Evolutionary conservation across 2,113 vertebrate species (phyloP), one percentile per base, ranked within the genome.

Genomic region (Emberiza fucata): DNA sequence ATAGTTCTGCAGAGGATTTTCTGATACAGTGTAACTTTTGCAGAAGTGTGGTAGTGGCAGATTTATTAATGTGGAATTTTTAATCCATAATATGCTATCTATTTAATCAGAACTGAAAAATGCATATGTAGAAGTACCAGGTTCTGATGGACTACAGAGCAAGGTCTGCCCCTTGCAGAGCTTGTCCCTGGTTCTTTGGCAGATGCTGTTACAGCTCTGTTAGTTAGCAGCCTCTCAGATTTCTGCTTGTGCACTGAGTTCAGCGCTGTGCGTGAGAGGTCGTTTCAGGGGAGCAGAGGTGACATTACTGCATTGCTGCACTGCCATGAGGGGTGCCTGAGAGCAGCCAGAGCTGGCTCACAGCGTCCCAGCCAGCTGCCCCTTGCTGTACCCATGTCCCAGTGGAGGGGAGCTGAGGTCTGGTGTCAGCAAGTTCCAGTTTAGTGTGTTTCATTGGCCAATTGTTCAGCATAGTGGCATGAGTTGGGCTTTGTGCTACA

Each of bases 11-110:
- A 59, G 31, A 35, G 28, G 8, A 5, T 61, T 72, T 92, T 53
- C 24, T 90, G 59, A 23, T 51, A 21, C 0, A 0, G 5, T 12
- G 1, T 83, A 63, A 50, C 16, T 80, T 61, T 2, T 42, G 6
- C 4, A 12, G 10, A 54, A 68, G 11, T n/a, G 6, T 72, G 24
- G 5, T 57, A 45, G 25, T 29, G 12, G 20, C 48, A 45, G 6
- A 33, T 16, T 42, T 48, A 69, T 33, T 64, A 37, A 48, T 16
- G 28, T 45, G 16, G 14, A 35, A 8, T 80, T 77, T 29, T 45
- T 10, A 42, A 45, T 73, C 18, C 8, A 1, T 61, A 3, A 6
- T 53, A 16, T 22, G 23, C n/a, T 73, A 20, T 25, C 14, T 66
- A 2, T 64, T 63, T 60, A 29, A 69, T 54, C 17, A 76, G 87